Base-by-base conservation (phyloP, 2,797 vertebrate genomes). In the Euthynnus affinis region DNA sequence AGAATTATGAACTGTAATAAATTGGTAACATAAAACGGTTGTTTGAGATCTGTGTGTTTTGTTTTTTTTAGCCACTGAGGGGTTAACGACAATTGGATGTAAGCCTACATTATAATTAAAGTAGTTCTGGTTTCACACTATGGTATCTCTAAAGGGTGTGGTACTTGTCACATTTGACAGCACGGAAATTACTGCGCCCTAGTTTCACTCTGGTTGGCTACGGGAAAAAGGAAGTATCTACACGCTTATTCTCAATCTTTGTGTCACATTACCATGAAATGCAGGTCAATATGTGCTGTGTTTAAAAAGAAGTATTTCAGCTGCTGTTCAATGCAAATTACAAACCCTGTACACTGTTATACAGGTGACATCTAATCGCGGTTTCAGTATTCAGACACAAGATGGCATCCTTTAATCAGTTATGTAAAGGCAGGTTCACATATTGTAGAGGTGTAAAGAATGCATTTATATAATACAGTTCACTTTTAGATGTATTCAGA, bases 1-100 rank as follows among this genome's bases (percentile, higher is more conserved):
- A 89, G 51, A 82, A 74, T 59, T 71, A 74, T 87, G 49, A 85
- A 78, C 74, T 91, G 74, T 85, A 93, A 91, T 92, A 89, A 90
- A 92, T 73, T 83, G 61, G 40, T 87, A 74, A 81, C 37, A 57
- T 64, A 52, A 68, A 79, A 74, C 48, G 12, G 18, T 49, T 42
- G 20, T 51, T 20, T 63, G 64, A 73, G 20, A n/a, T 69, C 13
- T 37, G 20, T 80, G 17, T 82, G 27, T 29, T 10, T 1, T 80
- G 17, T 82, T 23, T 29, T 10, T 1, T 67, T 61, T 13, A 17
- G 12, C 13, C 15, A 6, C 17, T 44, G n/a, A 27, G 9, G 0
- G 8, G 3, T 55, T 77, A n/a, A 22, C 51, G 10, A 20, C 2
- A 49, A 20, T 14, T 15, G 37, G 46, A 52, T 6, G 12, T 13